Conservation (phyloP, 2,113 vertebrate species). For the Peromyscus maniculatus region DNA sequence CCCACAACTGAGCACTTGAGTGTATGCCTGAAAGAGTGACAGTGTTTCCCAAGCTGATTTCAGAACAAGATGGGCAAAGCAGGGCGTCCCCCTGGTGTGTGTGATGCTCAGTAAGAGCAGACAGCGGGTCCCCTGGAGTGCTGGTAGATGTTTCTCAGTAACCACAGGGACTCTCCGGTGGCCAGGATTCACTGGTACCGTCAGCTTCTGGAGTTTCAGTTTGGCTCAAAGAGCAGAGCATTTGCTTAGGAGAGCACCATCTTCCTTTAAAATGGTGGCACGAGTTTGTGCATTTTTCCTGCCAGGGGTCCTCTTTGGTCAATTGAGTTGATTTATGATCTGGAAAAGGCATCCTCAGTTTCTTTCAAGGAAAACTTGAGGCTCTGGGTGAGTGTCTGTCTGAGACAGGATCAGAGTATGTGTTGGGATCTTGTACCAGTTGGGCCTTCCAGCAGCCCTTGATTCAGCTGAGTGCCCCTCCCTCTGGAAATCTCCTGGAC, state of each 20-base stretch:
- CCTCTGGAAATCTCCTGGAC: background rate
- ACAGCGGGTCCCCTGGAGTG: background rate
- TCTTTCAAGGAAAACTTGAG: background rate
- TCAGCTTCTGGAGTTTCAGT: slow-evolving; percentile 49
- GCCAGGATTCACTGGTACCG: background rate
- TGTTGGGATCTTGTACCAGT: background rate
- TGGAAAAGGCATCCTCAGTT: background rate
- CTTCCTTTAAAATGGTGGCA: background rate
- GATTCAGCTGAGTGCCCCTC: background rate
- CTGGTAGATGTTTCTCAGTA: slow-evolving; percentile 43
- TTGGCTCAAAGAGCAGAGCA: slow-evolving; percentile 51
- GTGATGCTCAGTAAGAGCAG: background rate
- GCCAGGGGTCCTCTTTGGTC: background rate
- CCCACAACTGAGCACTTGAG: background rate
- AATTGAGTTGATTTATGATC: background rate
- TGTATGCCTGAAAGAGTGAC: slow-evolving; percentile 20
- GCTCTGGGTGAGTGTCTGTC: background rate
- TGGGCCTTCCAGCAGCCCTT: background rate
- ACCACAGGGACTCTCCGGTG: slow-evolving; percentile 37
- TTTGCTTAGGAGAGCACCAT: background rate
- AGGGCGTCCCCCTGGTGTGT: background rate
- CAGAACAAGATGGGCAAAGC: slow-evolving; percentile 69
- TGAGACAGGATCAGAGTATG: background rate
- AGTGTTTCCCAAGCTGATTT: slow-evolving; percentile 66
- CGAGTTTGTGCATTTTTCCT: slow-evolving; percentile 20